These are phyloP conservation scores for Cephus sareptanus DNA, from an alignment of 2,888 invertebrate species.

Conservation along the genomic window DNA sequence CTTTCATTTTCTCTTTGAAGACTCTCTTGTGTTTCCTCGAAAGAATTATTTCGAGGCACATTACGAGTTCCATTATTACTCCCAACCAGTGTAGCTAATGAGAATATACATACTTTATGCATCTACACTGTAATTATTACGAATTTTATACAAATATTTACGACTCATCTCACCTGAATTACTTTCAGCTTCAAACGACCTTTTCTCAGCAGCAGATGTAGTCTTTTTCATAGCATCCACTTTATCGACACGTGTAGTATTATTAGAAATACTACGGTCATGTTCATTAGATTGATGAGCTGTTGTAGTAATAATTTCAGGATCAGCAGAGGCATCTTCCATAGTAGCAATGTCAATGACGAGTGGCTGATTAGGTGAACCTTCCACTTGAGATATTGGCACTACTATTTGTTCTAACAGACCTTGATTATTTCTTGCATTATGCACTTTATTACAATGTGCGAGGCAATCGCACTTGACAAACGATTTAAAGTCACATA, in stretches of 20 bases:
- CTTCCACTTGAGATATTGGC: constrained; percentile 33
- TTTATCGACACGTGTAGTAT: not conserved
- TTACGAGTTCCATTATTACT: not conserved
- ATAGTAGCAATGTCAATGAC: constrained; percentile 13
- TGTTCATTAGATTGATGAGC: not conserved
- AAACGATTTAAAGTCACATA: constrained; percentile 78
- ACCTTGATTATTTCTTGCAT: constrained; percentile 65
- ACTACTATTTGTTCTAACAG: constrained; percentile 39
- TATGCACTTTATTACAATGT: constrained; percentile 75
- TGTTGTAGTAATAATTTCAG: not conserved
- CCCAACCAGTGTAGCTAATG: not conserved
- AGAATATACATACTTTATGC: not conserved
- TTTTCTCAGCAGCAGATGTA: not conserved
- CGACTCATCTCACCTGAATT: not conserved
- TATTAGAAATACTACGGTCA: not conserved
- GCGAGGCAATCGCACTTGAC: constrained; percentile 74
- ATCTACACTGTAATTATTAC: not conserved
- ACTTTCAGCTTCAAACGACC: not conserved
- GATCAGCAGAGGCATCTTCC: not conserved
- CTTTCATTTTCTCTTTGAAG: not conserved
- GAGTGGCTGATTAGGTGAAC: constrained; percentile 17
- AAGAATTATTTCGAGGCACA: not conserved
- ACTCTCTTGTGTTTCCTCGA: not conserved
- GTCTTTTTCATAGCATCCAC: not conserved
- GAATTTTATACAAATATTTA: not conserved